These are phyloP conservation scores for Zygogramma bicolorata DNA, from an alignment of 2,888 invertebrate species.

Conservation along the genomic window DNA sequence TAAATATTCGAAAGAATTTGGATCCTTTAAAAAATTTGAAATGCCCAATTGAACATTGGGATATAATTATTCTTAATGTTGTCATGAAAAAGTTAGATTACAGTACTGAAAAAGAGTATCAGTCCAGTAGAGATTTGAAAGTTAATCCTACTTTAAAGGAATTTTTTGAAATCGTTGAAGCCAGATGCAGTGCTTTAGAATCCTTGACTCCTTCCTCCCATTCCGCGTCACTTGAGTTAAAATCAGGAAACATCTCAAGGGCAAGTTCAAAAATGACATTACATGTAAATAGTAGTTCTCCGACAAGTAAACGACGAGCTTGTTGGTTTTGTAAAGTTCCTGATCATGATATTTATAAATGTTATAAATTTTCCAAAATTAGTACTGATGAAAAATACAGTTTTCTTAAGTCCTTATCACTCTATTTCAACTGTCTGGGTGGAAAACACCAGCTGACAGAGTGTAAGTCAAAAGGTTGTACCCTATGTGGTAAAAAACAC, in stretches of 20 bases:
- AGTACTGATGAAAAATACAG: background rate
- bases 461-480: constrained; percentile 58
- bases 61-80: background rate
- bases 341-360: constrained; percentile 18
- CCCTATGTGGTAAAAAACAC: constrained; percentile 69
- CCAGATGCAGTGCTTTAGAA: constrained; percentile 3
- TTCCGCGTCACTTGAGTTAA: background rate
- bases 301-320: background rate
- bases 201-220: background rate
- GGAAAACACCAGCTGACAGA: background rate
- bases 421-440: constrained; percentile 24
- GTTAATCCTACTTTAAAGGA: background rate
- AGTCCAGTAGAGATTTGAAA: constrained; percentile 10
- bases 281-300: background rate
- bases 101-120: background rate
- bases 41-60: background rate
- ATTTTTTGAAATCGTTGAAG: constrained; percentile 4
- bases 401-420: constrained; percentile 10
- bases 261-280: background rate
- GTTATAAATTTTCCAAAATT: constrained; percentile 3
- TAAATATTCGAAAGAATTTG: background rate
- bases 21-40: background rate
- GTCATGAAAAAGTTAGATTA: background rate
- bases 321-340: background rate
- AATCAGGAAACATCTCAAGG: background rate